Conservation (phyloP, 2,888 invertebrate species). For the Lycia hirtaria region DNA sequence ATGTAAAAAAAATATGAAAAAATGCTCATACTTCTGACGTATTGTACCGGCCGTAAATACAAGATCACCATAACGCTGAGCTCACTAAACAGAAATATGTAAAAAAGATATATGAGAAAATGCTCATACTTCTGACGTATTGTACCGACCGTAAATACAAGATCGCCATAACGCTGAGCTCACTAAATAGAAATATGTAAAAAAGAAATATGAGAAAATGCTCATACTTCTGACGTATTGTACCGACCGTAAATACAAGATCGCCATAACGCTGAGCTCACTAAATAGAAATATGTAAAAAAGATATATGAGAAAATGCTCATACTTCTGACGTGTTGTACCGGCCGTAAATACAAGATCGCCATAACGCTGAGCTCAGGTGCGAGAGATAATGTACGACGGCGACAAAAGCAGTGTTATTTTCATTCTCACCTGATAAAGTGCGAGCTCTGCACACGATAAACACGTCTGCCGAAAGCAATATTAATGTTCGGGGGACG, state of each 20-base stretch:
- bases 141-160: too few relatives aligned
- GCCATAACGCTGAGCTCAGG: slow-evolving; percentile 27
- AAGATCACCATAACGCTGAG: too few relatives aligned
- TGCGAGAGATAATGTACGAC: slow-evolving; percentile 23
- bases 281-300: too few relatives aligned
- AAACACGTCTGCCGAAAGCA: slow-evolving; percentile 16
- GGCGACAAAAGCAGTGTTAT: slow-evolving; percentile 24
- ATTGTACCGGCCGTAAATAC: too few relatives aligned
- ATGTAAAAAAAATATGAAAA: too few relatives aligned
- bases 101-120: too few relatives aligned
- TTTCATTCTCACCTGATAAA: slow-evolving; percentile 23
- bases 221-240: slow-evolving; percentile 21
- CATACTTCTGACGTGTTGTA: slow-evolving; percentile 20
- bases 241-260: slow-evolving; percentile 20
- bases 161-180: neutral
- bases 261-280: neutral
- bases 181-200: too few relatives aligned
- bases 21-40: too few relatives aligned
- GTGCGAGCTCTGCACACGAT: slow-evolving; percentile 3
- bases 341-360: slow-evolving; percentile 21
- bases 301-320: too few relatives aligned
- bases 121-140: too few relatives aligned
- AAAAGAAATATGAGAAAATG: too few relatives aligned
- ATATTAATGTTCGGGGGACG: slow-evolving; percentile 14
- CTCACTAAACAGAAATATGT: too few relatives aligned